phyloP scores from a whole-genome alignment of 2,797 vertebrate species.

The Dipus sagitta region DNA sequence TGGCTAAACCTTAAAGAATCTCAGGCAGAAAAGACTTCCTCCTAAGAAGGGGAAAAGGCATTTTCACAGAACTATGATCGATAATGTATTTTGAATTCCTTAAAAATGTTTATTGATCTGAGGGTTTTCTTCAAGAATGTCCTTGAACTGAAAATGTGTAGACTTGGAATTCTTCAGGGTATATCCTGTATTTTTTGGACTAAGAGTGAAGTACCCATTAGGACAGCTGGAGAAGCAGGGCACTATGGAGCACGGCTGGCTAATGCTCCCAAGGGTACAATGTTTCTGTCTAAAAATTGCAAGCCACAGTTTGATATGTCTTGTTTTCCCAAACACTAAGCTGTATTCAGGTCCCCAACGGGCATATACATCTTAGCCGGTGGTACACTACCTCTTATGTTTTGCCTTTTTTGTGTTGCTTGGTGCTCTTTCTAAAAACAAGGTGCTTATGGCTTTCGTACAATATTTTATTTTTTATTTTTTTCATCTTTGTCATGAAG shows the following conservation, averaged over 20 bases:
- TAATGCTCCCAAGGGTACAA: slow-evolving; percentile 91
- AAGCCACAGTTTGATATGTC: slow-evolving; percentile 82
- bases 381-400: slow-evolving; percentile 96
- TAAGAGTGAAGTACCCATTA: slow-evolving; percentile 83
- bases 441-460: slow-evolving; percentile 90
- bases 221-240: slow-evolving; percentile 87
- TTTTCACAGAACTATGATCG: slow-evolving; percentile 83
- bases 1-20: slow-evolving; percentile 85
- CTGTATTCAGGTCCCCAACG: slow-evolving; percentile 87
- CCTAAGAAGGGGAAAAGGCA: slow-evolving; percentile 85
- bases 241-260: slow-evolving; percentile 89
- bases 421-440: slow-evolving; percentile 85
- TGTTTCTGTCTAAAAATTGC: slow-evolving; percentile 89
- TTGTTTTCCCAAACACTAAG: slow-evolving; percentile 86
- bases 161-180: slow-evolving; percentile 83
- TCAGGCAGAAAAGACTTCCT: slow-evolving; percentile 89
- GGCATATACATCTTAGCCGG: slow-evolving; percentile 92
- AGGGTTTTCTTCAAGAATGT: slow-evolving; percentile 85
- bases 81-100: slow-evolving; percentile 87
- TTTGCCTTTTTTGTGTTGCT: slow-evolving; percentile 87
- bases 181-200: slow-evolving; percentile 67
- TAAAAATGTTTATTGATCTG: slow-evolving; percentile 79
- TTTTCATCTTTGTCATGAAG: slow-evolving; percentile 84
- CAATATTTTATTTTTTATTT: slow-evolving; percentile 81
- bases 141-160: slow-evolving; percentile 79